These are phyloP conservation scores for Xylota sylvarum DNA, from an alignment of 2,888 invertebrate genomes.

Conservation along the genomic window DNA sequence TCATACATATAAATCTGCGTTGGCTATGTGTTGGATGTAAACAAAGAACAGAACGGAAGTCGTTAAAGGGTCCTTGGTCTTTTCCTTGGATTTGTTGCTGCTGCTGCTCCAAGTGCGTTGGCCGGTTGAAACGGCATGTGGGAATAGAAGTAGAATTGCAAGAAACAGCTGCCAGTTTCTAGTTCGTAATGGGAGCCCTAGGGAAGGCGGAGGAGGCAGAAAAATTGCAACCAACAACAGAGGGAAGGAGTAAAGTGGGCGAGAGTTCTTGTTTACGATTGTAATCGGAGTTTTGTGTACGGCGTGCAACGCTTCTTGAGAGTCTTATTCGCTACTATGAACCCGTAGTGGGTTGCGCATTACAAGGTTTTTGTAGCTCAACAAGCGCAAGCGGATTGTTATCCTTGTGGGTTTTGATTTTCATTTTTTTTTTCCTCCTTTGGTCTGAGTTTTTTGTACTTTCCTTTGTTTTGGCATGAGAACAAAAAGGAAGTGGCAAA, in stretches of 20 bases:
- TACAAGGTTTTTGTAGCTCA: slow-evolving; percentile 73
- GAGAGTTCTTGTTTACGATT: slow-evolving; percentile 76
- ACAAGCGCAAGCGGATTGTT: slow-evolving; percentile 48
- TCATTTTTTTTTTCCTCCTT: slow-evolving; percentile 13
- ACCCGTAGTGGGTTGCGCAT: slow-evolving; percentile 73
- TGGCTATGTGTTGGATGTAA: slow-evolving; percentile 65
- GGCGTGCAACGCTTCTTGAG: slow-evolving; percentile 57
- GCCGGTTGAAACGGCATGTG: slow-evolving; percentile 58
- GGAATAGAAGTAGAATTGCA: slow-evolving; percentile 72
- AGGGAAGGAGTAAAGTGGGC: slow-evolving; percentile 66
- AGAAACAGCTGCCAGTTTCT: slow-evolving; percentile 72
- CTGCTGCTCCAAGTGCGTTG: slow-evolving; percentile 64
- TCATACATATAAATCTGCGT: slow-evolving; percentile 70
- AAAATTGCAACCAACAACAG: slow-evolving; percentile 21
- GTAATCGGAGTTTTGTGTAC: slow-evolving; percentile 71
- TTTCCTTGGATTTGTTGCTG: slow-evolving; percentile 25
- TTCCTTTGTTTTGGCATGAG: slow-evolving; percentile 49
- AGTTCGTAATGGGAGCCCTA: slow-evolving; percentile 23
- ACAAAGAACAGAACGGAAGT: slow-evolving; percentile 77
- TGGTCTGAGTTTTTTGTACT: background rate
- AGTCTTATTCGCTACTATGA: slow-evolving; percentile 28
- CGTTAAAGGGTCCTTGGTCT: slow-evolving; percentile 76
- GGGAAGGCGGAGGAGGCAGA: background rate
- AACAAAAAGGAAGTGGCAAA: slow-evolving; percentile 75
- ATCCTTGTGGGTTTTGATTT: slow-evolving; percentile 54